Conservation (phyloP, 2,797 vertebrate species). For the Hylomyscus alleni region DNA sequence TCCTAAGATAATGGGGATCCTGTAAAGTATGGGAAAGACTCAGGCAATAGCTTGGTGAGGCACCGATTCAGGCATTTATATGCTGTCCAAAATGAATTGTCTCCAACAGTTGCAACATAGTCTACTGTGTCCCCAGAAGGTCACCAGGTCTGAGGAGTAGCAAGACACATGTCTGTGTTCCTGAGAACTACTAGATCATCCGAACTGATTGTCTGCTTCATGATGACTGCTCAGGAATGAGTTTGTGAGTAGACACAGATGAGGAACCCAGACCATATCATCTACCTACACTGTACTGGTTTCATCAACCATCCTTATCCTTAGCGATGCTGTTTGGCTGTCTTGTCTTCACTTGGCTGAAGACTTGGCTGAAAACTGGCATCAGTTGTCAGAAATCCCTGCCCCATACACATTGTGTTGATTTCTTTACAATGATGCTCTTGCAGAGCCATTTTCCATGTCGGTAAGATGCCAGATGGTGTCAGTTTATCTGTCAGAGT, state of each 20-base stretch:
- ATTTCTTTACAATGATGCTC: neutral
- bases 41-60: neutral
- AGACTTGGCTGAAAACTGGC: conserved; percentile 41
- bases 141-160: neutral
- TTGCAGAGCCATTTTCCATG: neutral
- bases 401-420: neutral
- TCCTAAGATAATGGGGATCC: conserved; percentile 58
- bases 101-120: neutral
- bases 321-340: neutral
- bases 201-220: neutral
- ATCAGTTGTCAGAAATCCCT: conserved; percentile 15
- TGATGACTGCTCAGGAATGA: neutral
- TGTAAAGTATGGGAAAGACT: conserved; percentile 46
- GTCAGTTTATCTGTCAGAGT: neutral
- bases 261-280: neutral
- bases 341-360: neutral
- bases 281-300: neutral
- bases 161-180: neutral
- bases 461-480: neutral
- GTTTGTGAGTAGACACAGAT: neutral
- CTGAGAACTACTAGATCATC: neutral
- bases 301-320: neutral
- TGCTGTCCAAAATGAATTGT: neutral
- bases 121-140: neutral
- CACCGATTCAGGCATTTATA: neutral